Percentiles rank a stretch among this genome's conserved stretches.
phyloP scores from a whole-genome alignment of 2,113 vertebrate species.

The Halcyon malimbica region DNA sequence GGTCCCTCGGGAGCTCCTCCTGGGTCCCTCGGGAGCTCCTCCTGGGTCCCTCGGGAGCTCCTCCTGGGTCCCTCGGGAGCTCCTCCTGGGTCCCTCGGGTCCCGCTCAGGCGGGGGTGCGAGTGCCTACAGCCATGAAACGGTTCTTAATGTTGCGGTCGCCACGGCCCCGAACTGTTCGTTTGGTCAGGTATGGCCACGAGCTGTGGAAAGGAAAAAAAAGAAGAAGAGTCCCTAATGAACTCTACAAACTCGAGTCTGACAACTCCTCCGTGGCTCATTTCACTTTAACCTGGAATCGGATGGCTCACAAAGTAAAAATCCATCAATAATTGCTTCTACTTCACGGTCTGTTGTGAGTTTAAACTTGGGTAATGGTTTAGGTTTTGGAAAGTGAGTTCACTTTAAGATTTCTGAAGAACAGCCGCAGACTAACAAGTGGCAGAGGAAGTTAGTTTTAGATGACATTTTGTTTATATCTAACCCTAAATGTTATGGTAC shows the following conservation, averaged over 20 bases:
- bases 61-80: background rate
- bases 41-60: no score
- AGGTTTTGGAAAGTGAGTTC: background rate
- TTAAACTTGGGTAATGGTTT: background rate
- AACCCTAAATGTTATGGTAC: background rate
- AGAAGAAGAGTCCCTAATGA: fast-evolving
- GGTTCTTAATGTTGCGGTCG: fast-evolving
- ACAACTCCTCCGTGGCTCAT: fast-evolving
- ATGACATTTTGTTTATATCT: background rate
- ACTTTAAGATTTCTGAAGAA: background rate
- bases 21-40: no score
- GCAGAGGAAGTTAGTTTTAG: background rate
- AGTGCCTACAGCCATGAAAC: fast-evolving
- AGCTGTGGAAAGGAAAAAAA: no score
- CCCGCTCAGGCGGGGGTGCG: background rate
- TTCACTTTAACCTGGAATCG: background rate
- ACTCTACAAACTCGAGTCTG: fast-evolving
- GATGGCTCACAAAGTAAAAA: background rate
- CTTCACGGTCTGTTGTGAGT: background rate
- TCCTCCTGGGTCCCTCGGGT: background rate
- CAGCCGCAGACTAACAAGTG: fast-evolving
- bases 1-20: no score
- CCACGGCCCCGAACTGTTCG: no score
- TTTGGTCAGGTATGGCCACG: fast-evolving
- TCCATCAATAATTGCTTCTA: fast-evolving